Evolutionary conservation across 1,140 invertebrate species (phyloP), one percentile per base, ranked within the genome.

Genomic region (Macrostomum lignano): DNA sequence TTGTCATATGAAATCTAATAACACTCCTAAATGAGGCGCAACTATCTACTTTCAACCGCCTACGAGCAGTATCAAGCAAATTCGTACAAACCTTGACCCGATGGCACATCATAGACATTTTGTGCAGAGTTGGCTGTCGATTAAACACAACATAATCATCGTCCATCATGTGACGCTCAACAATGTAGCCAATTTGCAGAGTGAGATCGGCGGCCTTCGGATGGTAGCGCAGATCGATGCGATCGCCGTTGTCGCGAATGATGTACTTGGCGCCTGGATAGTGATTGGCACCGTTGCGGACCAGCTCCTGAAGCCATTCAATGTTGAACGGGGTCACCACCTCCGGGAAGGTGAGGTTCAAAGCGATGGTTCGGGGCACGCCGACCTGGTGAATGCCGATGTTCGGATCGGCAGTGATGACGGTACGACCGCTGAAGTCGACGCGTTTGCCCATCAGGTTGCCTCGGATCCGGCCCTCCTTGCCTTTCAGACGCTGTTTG

Each of bases 81-180:
- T n/a, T n/a, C n/a, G n/a, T n/a, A n/a, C n/a, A 53, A 3, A 94
- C 58, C 42, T 91, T 91, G 0, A 93, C 84, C 48, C 79, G 70
- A 58, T 98, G 91, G 42, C 86, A 88, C 91, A 98, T 98, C 91
- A 99, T 98, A 72, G 74, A 81, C 88, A 98, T 98, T 65, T 98
- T 98, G 56, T 99, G 91, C 0, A 98, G 65, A 1, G 91, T 98
- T 0, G 91, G 91, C 47, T 98, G 91, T 38, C 91, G 73, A 62
- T 99, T 99, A 65, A 99, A 98, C 40, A 99, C 86, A 20, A 99
- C 78, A 24, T 91, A 65, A 62, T 99, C 91, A 38, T 88, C 86
- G 59, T 96, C 88, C 25, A 79, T 67, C 48, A 98, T 76, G 61
- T 98, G 91, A 17, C 91, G 57, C 51, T 98, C 91, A 2, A 96